Percentiles rank a stretch among this genome's conserved stretches.
Conservation (phyloP, 2,113 vertebrate genomes). For the Spermophilus dauricus region DNA sequence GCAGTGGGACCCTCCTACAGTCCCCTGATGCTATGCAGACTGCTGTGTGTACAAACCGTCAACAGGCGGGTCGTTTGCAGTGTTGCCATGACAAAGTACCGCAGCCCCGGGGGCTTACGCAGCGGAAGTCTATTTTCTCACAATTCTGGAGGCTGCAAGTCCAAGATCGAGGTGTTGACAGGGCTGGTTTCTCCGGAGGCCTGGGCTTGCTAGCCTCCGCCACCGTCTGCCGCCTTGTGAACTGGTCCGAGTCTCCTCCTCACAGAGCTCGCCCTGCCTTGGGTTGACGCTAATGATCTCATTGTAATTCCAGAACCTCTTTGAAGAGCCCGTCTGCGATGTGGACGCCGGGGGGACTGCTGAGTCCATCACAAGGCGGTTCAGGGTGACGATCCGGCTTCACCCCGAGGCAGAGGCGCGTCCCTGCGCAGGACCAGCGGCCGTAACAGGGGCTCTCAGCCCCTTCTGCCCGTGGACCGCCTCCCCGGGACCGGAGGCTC, state of each 20-base stretch:
- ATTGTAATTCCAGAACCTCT: not conserved
- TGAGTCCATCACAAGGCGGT: rapidly evolving
- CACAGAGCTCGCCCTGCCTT: rapidly evolving
- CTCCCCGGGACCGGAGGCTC: not conserved
- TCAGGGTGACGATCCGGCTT: not conserved
- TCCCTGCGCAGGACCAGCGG: rapidly evolving
- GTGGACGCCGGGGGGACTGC: not conserved
- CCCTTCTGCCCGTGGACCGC: not conserved
- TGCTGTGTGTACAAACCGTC: no score
- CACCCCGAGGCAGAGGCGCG: not conserved
- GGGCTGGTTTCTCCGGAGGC: not conserved
- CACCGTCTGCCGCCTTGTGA: rapidly evolving
- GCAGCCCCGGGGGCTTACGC: rapidly evolving
- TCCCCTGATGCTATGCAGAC: not conserved
- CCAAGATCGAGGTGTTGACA: not conserved
- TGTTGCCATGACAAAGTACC: not conserved
- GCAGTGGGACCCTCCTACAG: not conserved
- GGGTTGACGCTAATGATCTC: not conserved
- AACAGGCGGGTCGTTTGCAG: rapidly evolving
- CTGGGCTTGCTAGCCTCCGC: rapidly evolving
- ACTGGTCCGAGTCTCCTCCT: not conserved
- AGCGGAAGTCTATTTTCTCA: not conserved
- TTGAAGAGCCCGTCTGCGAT: not conserved
- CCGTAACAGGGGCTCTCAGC: not conserved
- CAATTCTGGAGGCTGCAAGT: not conserved